Conservation (phyloP, 2,113 vertebrate species). For the Helogale parvula region DNA sequence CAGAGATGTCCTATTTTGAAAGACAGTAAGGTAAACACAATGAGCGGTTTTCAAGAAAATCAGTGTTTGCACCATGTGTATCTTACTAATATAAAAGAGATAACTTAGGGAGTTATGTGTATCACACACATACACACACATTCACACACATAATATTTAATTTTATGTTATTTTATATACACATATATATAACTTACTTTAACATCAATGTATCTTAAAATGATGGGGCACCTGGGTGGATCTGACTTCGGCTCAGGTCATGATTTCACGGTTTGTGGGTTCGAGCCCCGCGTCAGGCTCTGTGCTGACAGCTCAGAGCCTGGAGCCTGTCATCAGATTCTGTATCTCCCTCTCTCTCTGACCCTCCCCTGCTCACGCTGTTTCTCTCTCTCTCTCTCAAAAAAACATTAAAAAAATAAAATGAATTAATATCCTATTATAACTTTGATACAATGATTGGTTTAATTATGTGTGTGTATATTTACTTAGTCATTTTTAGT, state of each 20-base stretch:
- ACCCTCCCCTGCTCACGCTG: too few relatives aligned
- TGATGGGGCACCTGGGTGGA: too few relatives aligned
- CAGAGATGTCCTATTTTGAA: neutral
- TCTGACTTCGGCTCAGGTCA: too few relatives aligned
- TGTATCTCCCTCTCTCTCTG: too few relatives aligned
- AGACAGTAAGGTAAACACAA: neutral
- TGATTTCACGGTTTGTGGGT: too few relatives aligned
- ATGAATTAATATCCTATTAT: neutral
- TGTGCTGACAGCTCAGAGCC: too few relatives aligned
- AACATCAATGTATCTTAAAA: constrained; percentile 4
- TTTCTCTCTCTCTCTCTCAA: too few relatives aligned
- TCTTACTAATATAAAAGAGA: neutral
- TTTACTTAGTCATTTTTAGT: neutral
- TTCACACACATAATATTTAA: neutral
- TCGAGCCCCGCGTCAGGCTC: too few relatives aligned
- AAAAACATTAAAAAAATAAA: neutral
- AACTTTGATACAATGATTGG: neutral
- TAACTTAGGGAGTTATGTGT: neutral
- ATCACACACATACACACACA: neutral
- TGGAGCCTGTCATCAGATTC: too few relatives aligned
- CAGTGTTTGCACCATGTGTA: neutral
- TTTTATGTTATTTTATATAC: neutral
- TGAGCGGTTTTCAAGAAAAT: neutral
- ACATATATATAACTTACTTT: constrained; percentile 8
- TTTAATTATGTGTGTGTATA: neutral